Conservation (phyloP, 2,797 vertebrate genomes). For the Thamnophis elegans region DNA sequence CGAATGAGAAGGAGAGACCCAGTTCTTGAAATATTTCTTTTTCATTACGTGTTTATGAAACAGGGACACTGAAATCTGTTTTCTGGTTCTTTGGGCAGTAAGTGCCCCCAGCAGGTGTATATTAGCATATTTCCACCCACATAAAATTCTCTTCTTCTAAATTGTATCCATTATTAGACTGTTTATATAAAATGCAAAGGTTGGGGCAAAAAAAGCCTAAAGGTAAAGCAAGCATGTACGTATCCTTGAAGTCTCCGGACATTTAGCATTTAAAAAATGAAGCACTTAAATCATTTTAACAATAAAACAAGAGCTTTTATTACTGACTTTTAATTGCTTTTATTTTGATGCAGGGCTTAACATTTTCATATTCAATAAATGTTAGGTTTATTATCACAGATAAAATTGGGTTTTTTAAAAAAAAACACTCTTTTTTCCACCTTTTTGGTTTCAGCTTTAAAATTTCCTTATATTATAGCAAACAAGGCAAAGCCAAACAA, state of each 20-base stretch:
- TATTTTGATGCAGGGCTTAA: background rate
- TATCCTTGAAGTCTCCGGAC: background rate
- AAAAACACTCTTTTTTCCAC: background rate
- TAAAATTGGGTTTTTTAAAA: background rate
- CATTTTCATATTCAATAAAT: background rate
- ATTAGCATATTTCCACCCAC: slow-evolving; percentile 30
- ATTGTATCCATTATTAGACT: slow-evolving; percentile 17
- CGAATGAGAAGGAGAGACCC: background rate
- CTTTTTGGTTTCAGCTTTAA: background rate
- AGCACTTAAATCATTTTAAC: background rate
- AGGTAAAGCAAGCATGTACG: background rate
- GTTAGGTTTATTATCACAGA: background rate
- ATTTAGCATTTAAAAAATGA: background rate
- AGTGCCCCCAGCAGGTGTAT: slow-evolving; percentile 30
- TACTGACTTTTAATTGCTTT: background rate
- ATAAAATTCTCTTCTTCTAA: slow-evolving; percentile 7
- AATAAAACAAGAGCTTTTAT: background rate
- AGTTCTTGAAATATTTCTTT: slow-evolving; percentile 24
- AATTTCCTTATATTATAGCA: background rate
- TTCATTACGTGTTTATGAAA: slow-evolving; percentile 9
- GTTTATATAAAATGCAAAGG: slow-evolving; percentile 23
- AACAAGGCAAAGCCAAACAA: slow-evolving; percentile 1
- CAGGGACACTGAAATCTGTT: slow-evolving; percentile 36
- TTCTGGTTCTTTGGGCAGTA: background rate
- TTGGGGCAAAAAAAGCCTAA: slow-evolving; percentile 25